Evolutionary conservation across 2,113 vertebrate genomes (phyloP).

Genomic region (Burhinus bistriatus): DNA sequence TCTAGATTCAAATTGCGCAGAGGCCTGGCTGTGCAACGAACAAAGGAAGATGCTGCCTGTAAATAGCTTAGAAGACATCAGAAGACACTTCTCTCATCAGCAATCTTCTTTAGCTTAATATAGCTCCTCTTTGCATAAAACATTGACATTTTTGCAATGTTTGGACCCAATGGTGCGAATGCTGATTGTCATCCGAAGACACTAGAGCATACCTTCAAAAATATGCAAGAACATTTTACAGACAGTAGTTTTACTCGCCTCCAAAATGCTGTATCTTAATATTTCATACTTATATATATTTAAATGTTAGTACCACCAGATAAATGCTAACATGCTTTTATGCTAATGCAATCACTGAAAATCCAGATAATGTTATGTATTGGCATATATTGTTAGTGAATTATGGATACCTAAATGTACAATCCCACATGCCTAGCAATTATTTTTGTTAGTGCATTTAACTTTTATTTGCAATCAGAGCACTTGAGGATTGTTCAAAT

Average conservation of each 20-base stretch:
- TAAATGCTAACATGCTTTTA: conserved; percentile 70
- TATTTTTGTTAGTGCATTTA: conserved; percentile 62
- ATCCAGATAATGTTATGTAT: conserved; percentile 64
- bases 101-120: conserved; percentile 65
- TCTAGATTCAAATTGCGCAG: neutral
- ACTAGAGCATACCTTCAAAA: conserved; percentile 56
- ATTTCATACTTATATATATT: conserved; percentile 75
- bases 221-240: conserved; percentile 52
- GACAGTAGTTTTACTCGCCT: conserved; percentile 51
- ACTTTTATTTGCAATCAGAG: conserved; percentile 65
- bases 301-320: conserved; percentile 65
- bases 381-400: conserved; percentile 51
- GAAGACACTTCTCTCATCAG: conserved; percentile 58
- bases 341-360: conserved; percentile 68
- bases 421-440: conserved; percentile 47
- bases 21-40: neutral
- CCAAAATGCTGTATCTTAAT: conserved; percentile 58
- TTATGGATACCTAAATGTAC: conserved; percentile 51
- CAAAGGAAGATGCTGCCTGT: conserved; percentile 44
- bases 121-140: conserved; percentile 73
- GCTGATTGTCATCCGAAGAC: conserved; percentile 60
- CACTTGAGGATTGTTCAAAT: conserved; percentile 47
- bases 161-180: conserved; percentile 54
- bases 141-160: conserved; percentile 68
- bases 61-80: conserved; percentile 66